Evolutionary conservation across 2,113 vertebrate genomes (phyloP).

Genomic region (Pagrus major): DNA sequence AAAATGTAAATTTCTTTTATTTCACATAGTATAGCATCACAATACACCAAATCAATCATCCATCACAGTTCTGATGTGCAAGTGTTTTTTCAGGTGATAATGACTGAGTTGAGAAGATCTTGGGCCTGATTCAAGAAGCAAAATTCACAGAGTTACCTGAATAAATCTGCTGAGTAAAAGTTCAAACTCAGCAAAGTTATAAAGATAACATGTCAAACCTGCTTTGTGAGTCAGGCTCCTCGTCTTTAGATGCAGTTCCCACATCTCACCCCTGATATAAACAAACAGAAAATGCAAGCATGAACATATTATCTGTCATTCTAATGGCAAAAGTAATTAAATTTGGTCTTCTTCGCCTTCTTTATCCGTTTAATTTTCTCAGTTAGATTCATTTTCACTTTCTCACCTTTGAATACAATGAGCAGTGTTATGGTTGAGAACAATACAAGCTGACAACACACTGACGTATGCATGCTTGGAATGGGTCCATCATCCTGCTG

Average conservation of each 20-base stretch:
- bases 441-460: constrained; percentile 47
- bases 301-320: constrained; percentile 1
- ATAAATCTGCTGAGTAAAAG: constrained; percentile 23
- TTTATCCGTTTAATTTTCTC: constrained; percentile 17
- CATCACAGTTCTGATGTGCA: constrained; percentile 69
- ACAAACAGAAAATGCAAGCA: constrained; percentile 28
- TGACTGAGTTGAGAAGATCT: constrained; percentile 17
- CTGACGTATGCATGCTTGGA: constrained; percentile 73
- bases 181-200: constrained; percentile 8
- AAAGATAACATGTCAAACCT: constrained; percentile 1
- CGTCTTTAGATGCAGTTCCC: constrained; percentile 5
- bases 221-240: constrained; percentile 16
- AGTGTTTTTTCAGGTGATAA: constrained; percentile 47
- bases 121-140: constrained; percentile 10
- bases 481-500: constrained; percentile 50
- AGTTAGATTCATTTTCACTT: constrained; percentile 34
- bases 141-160: neutral
- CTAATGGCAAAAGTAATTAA: constrained; percentile 28
- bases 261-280: constrained; percentile 30
- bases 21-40: constrained; percentile 73
- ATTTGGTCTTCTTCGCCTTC: constrained; percentile 43
- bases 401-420: constrained; percentile 33
- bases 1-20: constrained; percentile 67
- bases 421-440: constrained; percentile 54
- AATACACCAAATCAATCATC: constrained; percentile 72